Evolutionary conservation across 2,797 vertebrate genomes (phyloP), one percentile per base, ranked within the genome.

Genomic region (Cirrhinus molitorella): DNA sequence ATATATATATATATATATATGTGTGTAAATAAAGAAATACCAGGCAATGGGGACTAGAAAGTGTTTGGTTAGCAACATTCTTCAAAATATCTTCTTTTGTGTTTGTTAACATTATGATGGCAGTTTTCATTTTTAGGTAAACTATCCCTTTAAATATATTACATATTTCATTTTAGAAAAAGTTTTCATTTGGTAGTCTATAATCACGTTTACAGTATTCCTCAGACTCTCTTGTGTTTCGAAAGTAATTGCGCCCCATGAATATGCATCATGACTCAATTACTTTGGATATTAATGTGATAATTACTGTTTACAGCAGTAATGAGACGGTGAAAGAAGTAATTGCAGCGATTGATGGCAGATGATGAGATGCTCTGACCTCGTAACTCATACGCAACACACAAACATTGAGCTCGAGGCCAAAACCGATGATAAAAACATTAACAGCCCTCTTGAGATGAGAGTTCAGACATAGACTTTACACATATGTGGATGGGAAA

Each of bases 301-400:
- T 72, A 45, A 72, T 47, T 80, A 53, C 59, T 80, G 66, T 71
- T 71, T 80, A 47, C 40, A 61, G 19, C 13, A 3, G 25, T 71
- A 47, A 61, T 61, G 23, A 80, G 66, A 45, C 17, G 0, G 37
- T 57, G 25, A 55, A 40, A 57, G 9, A 68, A 28, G 3, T 16
- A 19, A 80, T 45, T 70, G 16, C 17, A 10, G 51, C 59, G 79
- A 71, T 47, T 80, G 65, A 68, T 55, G 65, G 65, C n/a, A 4
- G 47, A 67, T 37, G 28, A 79, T 79, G 16, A 23, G 63, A 49
- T 40, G 63, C 3, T 49, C 10, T 79, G 77, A 79, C 47, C 47
- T 40, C 77, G 23, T 53, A 40, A 67, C 51, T 37, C 9, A 34
- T 17, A 53, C 11, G 17, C 17, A 12, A n/a, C 10, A 72, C n/a